Percentiles rank a stretch among this genome's conserved stretches.
These are phyloP conservation scores for Chesias legatella DNA, from an alignment of 2,888 invertebrate species.

Conservation along the genomic window DNA sequence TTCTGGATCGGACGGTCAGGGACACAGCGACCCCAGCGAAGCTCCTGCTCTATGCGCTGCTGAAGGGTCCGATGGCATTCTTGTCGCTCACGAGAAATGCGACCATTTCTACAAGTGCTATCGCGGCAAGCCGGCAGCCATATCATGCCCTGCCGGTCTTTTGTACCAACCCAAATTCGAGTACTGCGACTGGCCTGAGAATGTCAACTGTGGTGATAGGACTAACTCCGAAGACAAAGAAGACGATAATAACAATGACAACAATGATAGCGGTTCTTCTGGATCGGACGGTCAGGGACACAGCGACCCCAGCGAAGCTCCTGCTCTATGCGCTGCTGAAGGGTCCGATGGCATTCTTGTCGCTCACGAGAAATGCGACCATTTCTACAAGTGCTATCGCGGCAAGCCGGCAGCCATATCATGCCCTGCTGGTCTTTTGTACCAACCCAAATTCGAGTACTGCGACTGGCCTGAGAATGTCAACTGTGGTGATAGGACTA, in stretches of 20 bases:
- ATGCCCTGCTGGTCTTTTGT: constrained; percentile 31
- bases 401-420: constrained; percentile 14
- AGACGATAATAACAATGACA: no score
- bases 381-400: constrained; percentile 24
- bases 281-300: no score
- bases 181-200: constrained; percentile 39
- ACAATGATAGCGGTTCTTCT: no score
- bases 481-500: constrained; percentile 33
- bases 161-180: constrained; percentile 34
- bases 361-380: constrained; percentile 28
- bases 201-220: constrained; percentile 39
- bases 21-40: constrained; percentile 19
- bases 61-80: constrained; percentile 16
- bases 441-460: constrained; percentile 30
- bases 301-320: no score
- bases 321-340: no score
- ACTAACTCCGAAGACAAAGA: constrained; percentile 5
- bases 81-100: constrained; percentile 38
- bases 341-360: constrained; percentile 19
- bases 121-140: constrained; percentile 27
- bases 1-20: constrained; percentile 4
- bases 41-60: constrained; percentile 24
- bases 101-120: constrained; percentile 39
- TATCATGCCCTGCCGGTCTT: constrained; percentile 24
- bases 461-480: constrained; percentile 45